phyloP scores from a whole-genome alignment of 2,888 invertebrate genomes.

The Drosophila testacea region DNA sequence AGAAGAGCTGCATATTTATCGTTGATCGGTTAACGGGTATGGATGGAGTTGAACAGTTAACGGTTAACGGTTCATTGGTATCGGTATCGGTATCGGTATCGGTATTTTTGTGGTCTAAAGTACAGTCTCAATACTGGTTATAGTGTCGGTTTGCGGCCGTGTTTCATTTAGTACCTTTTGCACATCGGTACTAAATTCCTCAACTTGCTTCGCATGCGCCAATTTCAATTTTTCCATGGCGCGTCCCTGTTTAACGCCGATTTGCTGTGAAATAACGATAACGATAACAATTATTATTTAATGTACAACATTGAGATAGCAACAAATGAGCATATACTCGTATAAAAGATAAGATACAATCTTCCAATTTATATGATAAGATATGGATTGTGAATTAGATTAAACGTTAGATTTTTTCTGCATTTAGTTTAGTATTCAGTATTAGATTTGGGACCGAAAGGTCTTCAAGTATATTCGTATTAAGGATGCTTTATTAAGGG shows the following conservation, averaged over 20 bases:
- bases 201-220: slow-evolving; percentile 96
- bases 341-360: too few relatives aligned
- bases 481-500: too few relatives aligned
- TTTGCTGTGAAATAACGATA: slow-evolving; percentile 86
- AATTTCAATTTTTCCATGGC: slow-evolving; percentile 96
- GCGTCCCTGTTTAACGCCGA: slow-evolving; percentile 94
- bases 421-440: too few relatives aligned
- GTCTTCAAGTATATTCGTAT: too few relatives aligned
- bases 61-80: slow-evolving; percentile 10
- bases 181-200: slow-evolving; percentile 94
- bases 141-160: slow-evolving; percentile 76
- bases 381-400: too few relatives aligned
- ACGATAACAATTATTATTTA: slow-evolving; percentile 24
- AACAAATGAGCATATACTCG: too few relatives aligned
- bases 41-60: slow-evolving; percentile 19
- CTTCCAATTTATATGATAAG: too few relatives aligned
- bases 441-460: too few relatives aligned
- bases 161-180: slow-evolving; percentile 89
- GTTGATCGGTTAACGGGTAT: slow-evolving; percentile 21
- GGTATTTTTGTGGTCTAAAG: slow-evolving; percentile 74
- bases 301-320: not conserved
- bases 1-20: slow-evolving; percentile 22
- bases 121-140: slow-evolving; percentile 85
- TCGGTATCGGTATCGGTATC: slow-evolving; percentile 15
- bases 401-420: too few relatives aligned